Evolutionary conservation across 2,888 invertebrate species (phyloP).

Genomic region (Scaeva pyrastri): DNA sequence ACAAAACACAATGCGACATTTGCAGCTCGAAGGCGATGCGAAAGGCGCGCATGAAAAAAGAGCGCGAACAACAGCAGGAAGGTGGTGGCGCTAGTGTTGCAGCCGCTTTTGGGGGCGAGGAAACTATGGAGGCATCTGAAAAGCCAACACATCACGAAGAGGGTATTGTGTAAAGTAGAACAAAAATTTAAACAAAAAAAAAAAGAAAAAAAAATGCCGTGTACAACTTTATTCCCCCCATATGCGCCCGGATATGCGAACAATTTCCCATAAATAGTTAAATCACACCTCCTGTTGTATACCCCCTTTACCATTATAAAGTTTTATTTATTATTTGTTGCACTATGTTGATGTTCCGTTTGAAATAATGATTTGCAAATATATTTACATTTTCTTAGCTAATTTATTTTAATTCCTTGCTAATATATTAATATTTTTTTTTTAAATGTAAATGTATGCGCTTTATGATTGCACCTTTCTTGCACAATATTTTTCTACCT

Average conservation of each 20-base stretch:
- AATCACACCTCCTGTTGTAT: slow-evolving; percentile 60
- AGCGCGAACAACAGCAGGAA: slow-evolving; percentile 84
- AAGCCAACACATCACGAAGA: slow-evolving; percentile 77
- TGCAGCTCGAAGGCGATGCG: slow-evolving; percentile 91
- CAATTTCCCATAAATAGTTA: slow-evolving; percentile 43
- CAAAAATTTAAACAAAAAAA: slow-evolving; percentile 56
- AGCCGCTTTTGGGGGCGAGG: slow-evolving; percentile 80
- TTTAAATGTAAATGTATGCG: slow-evolving; percentile 10
- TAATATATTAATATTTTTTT: slow-evolving; percentile 2
- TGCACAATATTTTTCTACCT: slow-evolving; percentile 49
- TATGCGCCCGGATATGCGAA: slow-evolving; percentile 67
- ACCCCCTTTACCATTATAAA: slow-evolving; percentile 43
- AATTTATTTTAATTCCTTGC: slow-evolving; percentile 24
- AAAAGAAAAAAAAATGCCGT: slow-evolving; percentile 54
- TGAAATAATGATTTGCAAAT: slow-evolving; percentile 32
- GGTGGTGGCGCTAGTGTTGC: slow-evolving; percentile 81
- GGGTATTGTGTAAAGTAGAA: slow-evolving; percentile 77
- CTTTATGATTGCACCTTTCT: slow-evolving; percentile 58
- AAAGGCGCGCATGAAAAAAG: slow-evolving; percentile 88
- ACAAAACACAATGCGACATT: slow-evolving; percentile 94
- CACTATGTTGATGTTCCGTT: neutral
- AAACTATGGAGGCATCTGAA: slow-evolving; percentile 64
- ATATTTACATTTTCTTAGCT: slow-evolving; percentile 6
- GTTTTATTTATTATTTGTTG: slow-evolving; percentile 29
- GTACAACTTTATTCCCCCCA: slow-evolving; percentile 62